phyloP scores from a whole-genome alignment of 2,113 vertebrate genomes.

The Platysteira castanea region DNA sequence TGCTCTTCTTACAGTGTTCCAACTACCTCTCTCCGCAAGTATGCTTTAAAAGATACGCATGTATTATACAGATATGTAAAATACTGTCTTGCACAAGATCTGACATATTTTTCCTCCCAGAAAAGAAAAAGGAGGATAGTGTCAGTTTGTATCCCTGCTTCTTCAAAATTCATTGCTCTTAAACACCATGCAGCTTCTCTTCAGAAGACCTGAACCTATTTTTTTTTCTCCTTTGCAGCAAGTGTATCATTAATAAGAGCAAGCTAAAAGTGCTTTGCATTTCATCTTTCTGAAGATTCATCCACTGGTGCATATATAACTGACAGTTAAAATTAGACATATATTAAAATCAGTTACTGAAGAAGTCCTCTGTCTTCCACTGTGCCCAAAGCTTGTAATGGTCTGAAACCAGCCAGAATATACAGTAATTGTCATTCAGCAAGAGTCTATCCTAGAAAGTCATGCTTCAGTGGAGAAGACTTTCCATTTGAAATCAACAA shows the following conservation, averaged over 20 bases:
- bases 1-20: not conserved
- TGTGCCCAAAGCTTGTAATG: constrained; percentile 80
- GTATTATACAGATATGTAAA: not conserved
- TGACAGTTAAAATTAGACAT: constrained; percentile 86
- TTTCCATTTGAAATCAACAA: constrained; percentile 97
- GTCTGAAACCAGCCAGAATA: constrained; percentile 82
- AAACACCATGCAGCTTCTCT: constrained; percentile 46
- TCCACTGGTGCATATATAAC: constrained; percentile 79
- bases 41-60: not conserved
- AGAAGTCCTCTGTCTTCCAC: constrained; percentile 83
- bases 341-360: constrained; percentile 87
- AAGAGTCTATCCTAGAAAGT: constrained; percentile 87
- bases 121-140: not conserved
- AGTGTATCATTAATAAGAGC: constrained; percentile 83
- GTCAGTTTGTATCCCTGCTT: constrained; percentile 24
- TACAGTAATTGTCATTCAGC: constrained; percentile 93
- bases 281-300: constrained; percentile 79
- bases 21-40: not conserved
- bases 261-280: constrained; percentile 83
- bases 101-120: not conserved
- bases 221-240: constrained; percentile 64
- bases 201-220: constrained; percentile 41
- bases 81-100: not conserved
- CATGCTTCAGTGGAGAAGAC: constrained; percentile 93
- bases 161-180: constrained; percentile 60